Conservation (phyloP, 2,113 vertebrate species). For the Salvelinus sp. region DNA sequence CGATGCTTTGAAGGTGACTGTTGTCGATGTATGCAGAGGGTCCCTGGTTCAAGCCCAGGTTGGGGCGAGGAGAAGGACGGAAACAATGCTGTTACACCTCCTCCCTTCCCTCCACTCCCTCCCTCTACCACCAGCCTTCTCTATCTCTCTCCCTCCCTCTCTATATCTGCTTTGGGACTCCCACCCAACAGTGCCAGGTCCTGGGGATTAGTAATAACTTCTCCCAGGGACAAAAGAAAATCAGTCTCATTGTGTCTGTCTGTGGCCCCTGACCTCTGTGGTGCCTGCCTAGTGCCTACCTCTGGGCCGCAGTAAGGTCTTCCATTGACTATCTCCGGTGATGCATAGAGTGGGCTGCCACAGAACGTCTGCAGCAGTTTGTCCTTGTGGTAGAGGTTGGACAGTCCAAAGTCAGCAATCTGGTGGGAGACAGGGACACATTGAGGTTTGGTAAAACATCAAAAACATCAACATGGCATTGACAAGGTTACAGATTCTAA, state of each 20-base stretch:
- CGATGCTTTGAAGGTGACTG: no score
- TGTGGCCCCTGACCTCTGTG: not conserved
- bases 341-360: conserved; percentile 94
- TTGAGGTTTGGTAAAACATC: not conserved
- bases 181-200: conserved; percentile 5
- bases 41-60: no score
- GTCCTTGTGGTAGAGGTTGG: conserved; percentile 96
- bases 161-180: conserved; percentile 15
- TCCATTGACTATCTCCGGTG: conserved; percentile 97
- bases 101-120: not conserved
- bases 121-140: no score
- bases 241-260: not conserved
- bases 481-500: no score
- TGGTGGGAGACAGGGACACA: conserved; percentile 51
- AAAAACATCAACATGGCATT: no score
- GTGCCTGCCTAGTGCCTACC: conserved; percentile 67
- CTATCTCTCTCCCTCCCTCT: conserved; percentile 9
- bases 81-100: no score
- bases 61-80: no score
- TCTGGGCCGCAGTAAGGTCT: conserved; percentile 94
- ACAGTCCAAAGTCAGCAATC: conserved; percentile 98
- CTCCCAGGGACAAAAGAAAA: not conserved
- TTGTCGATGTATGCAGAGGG: no score
- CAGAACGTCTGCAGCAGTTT: conserved; percentile 97
- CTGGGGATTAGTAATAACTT: conserved; percentile 13